Conservation (phyloP, 2,113 vertebrate genomes). For the Circaetus cinerascens region DNA sequence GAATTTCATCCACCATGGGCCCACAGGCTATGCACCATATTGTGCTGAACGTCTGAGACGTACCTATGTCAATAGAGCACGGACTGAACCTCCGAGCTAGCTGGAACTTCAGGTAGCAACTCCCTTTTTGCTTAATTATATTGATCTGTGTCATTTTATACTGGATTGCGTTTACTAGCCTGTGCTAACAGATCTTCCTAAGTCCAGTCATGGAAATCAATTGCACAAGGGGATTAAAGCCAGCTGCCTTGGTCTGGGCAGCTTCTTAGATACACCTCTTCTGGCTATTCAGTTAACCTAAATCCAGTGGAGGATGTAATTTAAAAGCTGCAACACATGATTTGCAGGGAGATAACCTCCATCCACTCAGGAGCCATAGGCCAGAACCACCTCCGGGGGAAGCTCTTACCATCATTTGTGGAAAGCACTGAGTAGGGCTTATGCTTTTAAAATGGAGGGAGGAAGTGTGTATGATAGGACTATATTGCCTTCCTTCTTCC, state of each 20-base stretch:
- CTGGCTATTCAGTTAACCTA: neutral
- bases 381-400: neutral
- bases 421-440: neutral
- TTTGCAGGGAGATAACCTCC: neutral
- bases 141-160: neutral
- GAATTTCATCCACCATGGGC: constrained; percentile 88
- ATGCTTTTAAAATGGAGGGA: neutral
- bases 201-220: neutral
- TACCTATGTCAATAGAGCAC: constrained; percentile 82
- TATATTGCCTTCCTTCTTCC: neutral
- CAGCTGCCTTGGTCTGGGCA: neutral
- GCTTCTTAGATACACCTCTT: neutral
- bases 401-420: neutral
- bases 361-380: neutral
- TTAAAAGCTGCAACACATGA: neutral
- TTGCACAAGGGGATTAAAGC: neutral
- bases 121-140: neutral
- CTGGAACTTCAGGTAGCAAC: constrained; percentile 89
- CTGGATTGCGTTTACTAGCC: neutral
- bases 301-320: neutral
- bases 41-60: constrained; percentile 86
- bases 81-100: constrained; percentile 89
- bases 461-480: neutral
- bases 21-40: constrained; percentile 79
- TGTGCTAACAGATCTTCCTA: neutral